Evolutionary conservation across 2,888 invertebrate species (phyloP).

Genomic region (Pinctada fucata): DNA sequence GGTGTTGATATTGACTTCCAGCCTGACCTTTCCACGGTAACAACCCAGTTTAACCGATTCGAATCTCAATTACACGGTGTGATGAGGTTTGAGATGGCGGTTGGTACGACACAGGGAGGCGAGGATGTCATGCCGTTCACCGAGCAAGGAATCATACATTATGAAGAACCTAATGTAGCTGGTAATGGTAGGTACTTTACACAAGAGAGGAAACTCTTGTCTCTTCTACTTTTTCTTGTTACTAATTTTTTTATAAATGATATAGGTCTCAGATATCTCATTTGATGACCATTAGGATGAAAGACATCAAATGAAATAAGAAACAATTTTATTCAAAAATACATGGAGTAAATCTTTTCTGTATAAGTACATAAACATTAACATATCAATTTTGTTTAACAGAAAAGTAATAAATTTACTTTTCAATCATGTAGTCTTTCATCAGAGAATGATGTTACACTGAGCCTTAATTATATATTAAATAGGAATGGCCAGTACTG

Average conservation of each 20-base stretch:
- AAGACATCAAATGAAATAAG: no score
- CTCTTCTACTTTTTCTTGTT: no score
- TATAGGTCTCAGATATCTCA: not conserved
- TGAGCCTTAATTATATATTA: not conserved
- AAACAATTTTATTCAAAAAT: not conserved
- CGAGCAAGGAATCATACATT: conserved; percentile 43
- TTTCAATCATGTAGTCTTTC: no score
- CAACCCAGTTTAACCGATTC: conserved; percentile 54
- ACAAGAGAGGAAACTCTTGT: no score
- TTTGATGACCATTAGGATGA: not conserved
- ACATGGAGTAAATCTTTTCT: not conserved
- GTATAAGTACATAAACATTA: not conserved
- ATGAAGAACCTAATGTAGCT: conserved; percentile 39
- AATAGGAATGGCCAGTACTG: conserved; percentile 55
- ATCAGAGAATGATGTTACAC: no score
- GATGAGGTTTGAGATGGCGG: conserved; percentile 54
- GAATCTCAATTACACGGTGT: conserved; percentile 56
- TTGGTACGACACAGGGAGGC: conserved; percentile 54
- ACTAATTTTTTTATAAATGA: not conserved
- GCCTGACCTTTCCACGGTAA: conserved; percentile 45
- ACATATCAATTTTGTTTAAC: not conserved
- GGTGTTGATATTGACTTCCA: conserved; percentile 52
- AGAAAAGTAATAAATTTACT: not conserved
- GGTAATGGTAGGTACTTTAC: conserved; percentile 42
- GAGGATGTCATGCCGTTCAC: conserved; percentile 56